Evolutionary conservation across 2,888 invertebrate genomes (phyloP).

Genomic region (Chrysina gloriosa): DNA sequence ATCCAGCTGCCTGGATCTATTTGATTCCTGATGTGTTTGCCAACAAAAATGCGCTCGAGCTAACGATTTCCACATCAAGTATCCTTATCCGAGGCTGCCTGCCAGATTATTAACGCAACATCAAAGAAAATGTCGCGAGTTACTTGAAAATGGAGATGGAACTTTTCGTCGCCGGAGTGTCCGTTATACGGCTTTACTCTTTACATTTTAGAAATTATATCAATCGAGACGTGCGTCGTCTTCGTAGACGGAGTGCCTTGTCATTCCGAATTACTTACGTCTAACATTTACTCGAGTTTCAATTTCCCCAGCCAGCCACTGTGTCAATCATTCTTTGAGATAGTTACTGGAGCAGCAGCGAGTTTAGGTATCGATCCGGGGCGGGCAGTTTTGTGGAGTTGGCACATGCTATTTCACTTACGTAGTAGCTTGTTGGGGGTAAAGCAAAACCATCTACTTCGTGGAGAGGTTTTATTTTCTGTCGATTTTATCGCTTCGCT

Average conservation of each 20-base stretch:
- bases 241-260: not conserved
- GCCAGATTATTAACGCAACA: not conserved
- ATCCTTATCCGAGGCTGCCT: not conserved
- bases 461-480: no score
- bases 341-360: not conserved
- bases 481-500: no score
- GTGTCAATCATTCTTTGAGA: not conserved
- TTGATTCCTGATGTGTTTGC: not conserved
- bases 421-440: not conserved
- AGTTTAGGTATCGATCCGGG: not conserved
- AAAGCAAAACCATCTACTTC: no score
- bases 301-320: not conserved
- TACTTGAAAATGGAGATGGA: not conserved
- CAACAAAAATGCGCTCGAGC: not conserved
- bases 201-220: not conserved
- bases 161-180: not conserved
- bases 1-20: no score
- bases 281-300: not conserved
- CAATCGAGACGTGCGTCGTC: not conserved
- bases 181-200: not conserved
- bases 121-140: not conserved
- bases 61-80: not conserved
- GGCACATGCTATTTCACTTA: conserved; percentile 1
- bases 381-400: conserved; percentile 4
- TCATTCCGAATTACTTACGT: not conserved